Conservation (phyloP, 2,113 vertebrate genomes). For the Apteryx owenii region DNA sequence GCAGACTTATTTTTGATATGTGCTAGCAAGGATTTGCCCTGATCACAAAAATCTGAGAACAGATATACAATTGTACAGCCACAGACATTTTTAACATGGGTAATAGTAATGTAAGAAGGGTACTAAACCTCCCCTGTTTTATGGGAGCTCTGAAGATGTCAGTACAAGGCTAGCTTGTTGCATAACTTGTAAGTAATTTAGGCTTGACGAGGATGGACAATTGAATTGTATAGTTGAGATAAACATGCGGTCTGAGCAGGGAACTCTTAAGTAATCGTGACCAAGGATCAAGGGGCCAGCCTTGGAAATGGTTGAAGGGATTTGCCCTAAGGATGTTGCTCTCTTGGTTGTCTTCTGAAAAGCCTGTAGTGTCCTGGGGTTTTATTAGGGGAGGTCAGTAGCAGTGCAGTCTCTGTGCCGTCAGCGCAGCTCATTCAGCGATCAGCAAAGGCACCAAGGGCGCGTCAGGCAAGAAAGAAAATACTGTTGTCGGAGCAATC, state of each 20-base stretch:
- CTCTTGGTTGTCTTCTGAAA: neutral
- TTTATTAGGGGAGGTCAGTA: neutral
- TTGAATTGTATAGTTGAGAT: slow-evolving; percentile 2
- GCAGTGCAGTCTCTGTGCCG: neutral
- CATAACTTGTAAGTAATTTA: slow-evolving; percentile 2
- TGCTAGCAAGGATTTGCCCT: neutral
- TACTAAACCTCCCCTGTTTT: neutral
- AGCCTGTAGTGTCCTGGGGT: neutral
- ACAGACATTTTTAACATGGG: neutral
- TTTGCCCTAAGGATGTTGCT: slow-evolving; percentile 26
- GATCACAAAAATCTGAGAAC: neutral
- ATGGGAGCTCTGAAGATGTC: neutral
- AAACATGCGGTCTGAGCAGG: neutral
- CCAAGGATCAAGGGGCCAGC: neutral
- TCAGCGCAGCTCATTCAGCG: neutral
- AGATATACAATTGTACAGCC: neutral
- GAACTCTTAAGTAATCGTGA: neutral
- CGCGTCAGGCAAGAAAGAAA: slow-evolving; percentile 29
- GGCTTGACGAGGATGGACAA: neutral
- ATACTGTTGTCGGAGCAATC: neutral
- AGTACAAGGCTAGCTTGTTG: neutral
- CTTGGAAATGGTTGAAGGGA: neutral
- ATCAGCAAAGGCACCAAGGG: neutral
- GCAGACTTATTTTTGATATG: neutral
- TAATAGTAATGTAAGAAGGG: neutral